Evolutionary conservation across 2,797 vertebrate species (phyloP).

Genomic region (Uromys caudimaculatus): DNA sequence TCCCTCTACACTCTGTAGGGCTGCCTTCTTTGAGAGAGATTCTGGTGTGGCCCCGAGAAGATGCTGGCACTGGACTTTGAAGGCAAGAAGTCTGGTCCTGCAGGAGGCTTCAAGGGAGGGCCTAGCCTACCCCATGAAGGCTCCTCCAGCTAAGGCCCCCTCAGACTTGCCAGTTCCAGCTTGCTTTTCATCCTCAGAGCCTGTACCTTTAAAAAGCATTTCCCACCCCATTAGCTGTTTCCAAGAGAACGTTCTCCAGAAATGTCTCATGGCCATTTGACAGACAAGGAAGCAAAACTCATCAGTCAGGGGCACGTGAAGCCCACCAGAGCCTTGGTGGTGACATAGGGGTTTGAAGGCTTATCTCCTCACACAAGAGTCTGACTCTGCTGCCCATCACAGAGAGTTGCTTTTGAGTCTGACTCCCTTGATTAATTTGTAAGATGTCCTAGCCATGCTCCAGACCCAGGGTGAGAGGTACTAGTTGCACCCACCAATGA

Average conservation of each 20-base stretch:
- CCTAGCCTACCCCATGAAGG: background rate
- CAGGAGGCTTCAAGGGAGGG: background rate
- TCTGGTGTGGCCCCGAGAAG: background rate
- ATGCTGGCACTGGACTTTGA: background rate
- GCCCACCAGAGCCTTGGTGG: background rate
- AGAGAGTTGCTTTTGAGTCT: background rate
- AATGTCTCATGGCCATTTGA: background rate
- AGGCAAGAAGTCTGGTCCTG: background rate
- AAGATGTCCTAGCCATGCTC: background rate
- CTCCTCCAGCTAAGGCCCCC: background rate
- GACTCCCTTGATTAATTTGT: background rate
- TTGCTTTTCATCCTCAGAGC: background rate
- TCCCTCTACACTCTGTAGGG: background rate
- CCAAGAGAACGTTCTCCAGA: background rate
- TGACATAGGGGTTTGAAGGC: background rate
- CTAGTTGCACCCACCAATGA: constrained; percentile 90
- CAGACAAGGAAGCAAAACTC: constrained; percentile 13
- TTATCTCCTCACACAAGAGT: background rate
- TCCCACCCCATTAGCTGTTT: background rate
- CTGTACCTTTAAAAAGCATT: background rate
- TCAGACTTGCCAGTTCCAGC: background rate
- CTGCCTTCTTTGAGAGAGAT: background rate
- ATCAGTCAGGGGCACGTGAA: background rate
- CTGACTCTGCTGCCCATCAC: background rate
- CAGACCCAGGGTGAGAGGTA: background rate